A percentile compares a stretch with the other conserved stretches of the same genome.
These are phyloP conservation scores for Neotoma lepida DNA, from an alignment of 2,113 vertebrate genomes.

Conservation along the genomic window DNA sequence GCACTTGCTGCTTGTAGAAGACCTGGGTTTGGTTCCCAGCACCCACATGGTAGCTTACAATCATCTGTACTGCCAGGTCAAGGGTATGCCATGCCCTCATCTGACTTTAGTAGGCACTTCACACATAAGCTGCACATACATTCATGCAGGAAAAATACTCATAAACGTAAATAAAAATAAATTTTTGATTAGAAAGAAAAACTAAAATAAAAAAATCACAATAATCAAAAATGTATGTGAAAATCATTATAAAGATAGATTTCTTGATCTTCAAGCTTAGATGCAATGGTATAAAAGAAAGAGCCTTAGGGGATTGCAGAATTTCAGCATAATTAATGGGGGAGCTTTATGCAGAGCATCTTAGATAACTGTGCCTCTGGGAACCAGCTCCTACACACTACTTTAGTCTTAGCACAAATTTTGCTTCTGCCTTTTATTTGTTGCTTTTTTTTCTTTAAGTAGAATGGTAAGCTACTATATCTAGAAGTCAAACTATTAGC, in stretches of 20 bases:
- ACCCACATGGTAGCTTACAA: not conserved
- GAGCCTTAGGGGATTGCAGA: not conserved
- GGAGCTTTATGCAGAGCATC: constrained; percentile 4
- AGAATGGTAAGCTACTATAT: not conserved
- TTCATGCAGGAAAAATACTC: not conserved
- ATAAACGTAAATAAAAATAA: not conserved
- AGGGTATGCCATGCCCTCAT: not conserved
- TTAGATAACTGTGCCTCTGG: not conserved
- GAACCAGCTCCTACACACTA: not conserved
- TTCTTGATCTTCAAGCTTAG: not conserved
- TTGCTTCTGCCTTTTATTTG: not conserved
- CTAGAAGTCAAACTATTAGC: constrained; percentile 3
- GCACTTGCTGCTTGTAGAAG: not conserved
- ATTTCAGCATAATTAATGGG: constrained; percentile 42
- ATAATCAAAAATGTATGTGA: not conserved
- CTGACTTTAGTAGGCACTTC: not conserved
- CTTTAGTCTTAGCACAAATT: constrained; percentile 8
- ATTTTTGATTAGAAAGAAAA: not conserved
- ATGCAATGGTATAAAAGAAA: not conserved
- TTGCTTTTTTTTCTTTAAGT: not conserved
- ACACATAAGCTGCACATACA: not conserved
- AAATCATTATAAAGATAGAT: constrained; percentile 15
- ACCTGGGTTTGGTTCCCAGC: not conserved
- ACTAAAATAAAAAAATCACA: not conserved
- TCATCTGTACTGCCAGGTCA: not conserved